A percentile compares a stretch with the other conserved stretches of the same genome.
Conservation (phyloP, 2,113 vertebrate species). For the Ifrita kowaldi region DNA sequence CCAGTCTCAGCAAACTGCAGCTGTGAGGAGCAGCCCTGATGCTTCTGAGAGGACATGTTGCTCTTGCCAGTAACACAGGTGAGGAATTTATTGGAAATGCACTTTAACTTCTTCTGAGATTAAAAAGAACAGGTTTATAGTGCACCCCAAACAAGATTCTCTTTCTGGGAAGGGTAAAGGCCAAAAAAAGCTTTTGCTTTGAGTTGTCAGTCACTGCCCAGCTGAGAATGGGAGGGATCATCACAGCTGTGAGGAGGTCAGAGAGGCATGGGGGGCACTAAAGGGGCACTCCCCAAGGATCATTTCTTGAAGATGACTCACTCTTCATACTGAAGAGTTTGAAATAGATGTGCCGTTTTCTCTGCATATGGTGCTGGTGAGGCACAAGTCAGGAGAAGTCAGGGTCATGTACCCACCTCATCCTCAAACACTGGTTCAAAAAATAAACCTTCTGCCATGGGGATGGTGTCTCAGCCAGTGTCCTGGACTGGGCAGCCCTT, state of each 20-base stretch:
- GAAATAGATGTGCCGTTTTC: neutral
- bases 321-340: neutral
- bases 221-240: neutral
- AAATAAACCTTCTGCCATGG: neutral
- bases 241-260: neutral
- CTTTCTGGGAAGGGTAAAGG: neutral
- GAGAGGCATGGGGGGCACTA: neutral
- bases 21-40: neutral
- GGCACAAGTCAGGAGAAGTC: neutral
- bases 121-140: neutral
- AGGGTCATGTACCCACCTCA: accelerated
- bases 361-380: neutral
- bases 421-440: neutral
- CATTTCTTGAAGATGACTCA: neutral
- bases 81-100: neutral
- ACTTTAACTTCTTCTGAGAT: neutral
- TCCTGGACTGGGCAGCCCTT: neutral
- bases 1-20: neutral
- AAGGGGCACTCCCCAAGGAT: neutral
- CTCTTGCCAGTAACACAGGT: neutral
- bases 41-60: neutral
- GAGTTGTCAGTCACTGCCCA: neutral
- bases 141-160: neutral
- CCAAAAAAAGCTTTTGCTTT: neutral
- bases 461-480: neutral